These are phyloP conservation scores for Urechis unicinctus DNA, from an alignment of 2,888 invertebrate species.

Conservation along the genomic window DNA sequence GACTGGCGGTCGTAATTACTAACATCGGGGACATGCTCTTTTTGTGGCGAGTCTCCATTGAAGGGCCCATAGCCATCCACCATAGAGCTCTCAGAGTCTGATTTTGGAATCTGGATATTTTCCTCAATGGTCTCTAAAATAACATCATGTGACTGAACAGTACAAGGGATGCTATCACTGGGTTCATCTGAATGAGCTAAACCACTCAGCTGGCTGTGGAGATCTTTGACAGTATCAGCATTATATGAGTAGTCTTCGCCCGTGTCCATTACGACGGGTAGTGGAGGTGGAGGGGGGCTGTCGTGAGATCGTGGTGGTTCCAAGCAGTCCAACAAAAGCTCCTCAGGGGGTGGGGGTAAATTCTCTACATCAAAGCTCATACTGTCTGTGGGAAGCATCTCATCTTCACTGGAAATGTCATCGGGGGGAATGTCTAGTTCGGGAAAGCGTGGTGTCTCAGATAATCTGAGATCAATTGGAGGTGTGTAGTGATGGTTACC, in stretches of 20 bases:
- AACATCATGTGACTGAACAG: not conserved
- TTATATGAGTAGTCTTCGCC: not conserved
- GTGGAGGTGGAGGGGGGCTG: not conserved
- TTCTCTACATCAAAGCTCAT: constrained; percentile 14
- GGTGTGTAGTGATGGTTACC: too few relatives aligned
- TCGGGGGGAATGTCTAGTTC: constrained; percentile 24
- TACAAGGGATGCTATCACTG: not conserved
- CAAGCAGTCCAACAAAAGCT: constrained; percentile 6
- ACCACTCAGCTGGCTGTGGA: too few relatives aligned
- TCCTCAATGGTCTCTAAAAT: not conserved
- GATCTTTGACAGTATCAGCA: not conserved
- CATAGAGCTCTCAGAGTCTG: not conserved
- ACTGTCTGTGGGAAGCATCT: constrained; percentile 7
- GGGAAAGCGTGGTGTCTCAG: too few relatives aligned
- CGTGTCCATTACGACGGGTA: not conserved
- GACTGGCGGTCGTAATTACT: not conserved
- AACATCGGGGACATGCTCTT: too few relatives aligned
- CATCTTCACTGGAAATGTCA: constrained; percentile 24
- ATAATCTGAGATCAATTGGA: too few relatives aligned
- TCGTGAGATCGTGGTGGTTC: not conserved
- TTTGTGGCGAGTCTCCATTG: not conserved
- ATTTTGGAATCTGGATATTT: not conserved
- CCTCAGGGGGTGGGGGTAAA: constrained; percentile 23
- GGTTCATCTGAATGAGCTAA: not conserved
- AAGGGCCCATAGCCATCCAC: not conserved